Evolutionary conservation across 2,797 vertebrate species (phyloP).

Genomic region (Anniella stebbinsi): DNA sequence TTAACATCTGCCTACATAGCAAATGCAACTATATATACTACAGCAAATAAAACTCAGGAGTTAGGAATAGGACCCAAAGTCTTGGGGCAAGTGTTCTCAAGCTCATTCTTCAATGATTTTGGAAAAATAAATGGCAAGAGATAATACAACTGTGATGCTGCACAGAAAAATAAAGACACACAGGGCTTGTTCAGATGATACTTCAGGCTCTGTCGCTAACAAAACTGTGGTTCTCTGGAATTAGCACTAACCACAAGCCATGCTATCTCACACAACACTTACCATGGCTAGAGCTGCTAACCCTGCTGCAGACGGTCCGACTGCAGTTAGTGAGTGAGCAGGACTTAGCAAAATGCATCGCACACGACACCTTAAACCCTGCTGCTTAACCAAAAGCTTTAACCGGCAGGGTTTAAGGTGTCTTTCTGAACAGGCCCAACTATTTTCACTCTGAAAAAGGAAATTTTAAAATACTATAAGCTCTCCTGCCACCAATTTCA

Average conservation of each 20-base stretch:
- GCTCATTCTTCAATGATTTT: neutral
- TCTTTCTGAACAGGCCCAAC: neutral
- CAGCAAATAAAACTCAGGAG: neutral
- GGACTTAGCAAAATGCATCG: too few relatives aligned
- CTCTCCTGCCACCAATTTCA: neutral
- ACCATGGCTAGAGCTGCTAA: too few relatives aligned
- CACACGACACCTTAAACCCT: too few relatives aligned
- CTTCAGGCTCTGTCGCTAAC: too few relatives aligned
- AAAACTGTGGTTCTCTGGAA: too few relatives aligned
- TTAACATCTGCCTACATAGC: neutral
- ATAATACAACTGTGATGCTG: neutral
- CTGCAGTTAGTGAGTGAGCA: too few relatives aligned
- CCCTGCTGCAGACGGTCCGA: too few relatives aligned
- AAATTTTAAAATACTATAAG: neutral
- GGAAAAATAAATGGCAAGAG: neutral
- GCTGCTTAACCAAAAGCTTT: too few relatives aligned
- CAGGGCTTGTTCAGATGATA: too few relatives aligned
- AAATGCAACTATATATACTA: neutral
- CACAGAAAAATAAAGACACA: neutral
- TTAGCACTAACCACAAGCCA: too few relatives aligned
- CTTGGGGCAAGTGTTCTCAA: neutral
- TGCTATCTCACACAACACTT: too few relatives aligned
- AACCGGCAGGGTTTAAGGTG: too few relatives aligned
- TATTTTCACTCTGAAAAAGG: neutral
- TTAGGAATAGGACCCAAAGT: neutral